Evolutionary conservation across 1,140 invertebrate species (phyloP).

Genomic region (Grapholita molesta): DNA sequence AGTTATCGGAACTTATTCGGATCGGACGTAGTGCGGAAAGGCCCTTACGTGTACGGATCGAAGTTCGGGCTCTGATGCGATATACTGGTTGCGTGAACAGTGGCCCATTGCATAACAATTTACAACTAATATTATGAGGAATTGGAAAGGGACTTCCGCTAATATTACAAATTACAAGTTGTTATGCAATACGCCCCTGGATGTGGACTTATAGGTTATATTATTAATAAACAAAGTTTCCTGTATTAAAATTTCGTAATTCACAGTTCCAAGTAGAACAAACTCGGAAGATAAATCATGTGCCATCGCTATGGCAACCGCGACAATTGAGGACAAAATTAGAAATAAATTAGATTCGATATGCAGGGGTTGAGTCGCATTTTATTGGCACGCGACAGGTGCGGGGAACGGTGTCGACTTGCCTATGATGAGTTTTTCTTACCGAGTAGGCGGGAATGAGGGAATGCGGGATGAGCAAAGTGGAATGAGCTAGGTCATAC

Average conservation of each 20-base stretch:
- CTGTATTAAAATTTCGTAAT: neutral
- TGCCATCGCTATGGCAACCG: conserved; percentile 34
- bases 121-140: too few species aligned
- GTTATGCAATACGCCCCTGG: too few species aligned
- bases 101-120: too few species aligned
- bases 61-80: too few species aligned
- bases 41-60: too few species aligned
- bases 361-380: conserved; percentile 37
- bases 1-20: too few species aligned
- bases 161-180: too few species aligned
- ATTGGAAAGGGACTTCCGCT: too few species aligned
- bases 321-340: conserved; percentile 51
- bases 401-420: conserved; percentile 49
- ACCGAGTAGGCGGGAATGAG: conserved; percentile 21
- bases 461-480: neutral
- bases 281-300: conserved; percentile 42
- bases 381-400: conserved; percentile 54
- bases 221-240: too few species aligned
- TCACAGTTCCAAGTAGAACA: neutral
- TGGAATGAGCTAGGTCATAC: neutral
- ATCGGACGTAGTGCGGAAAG: too few species aligned
- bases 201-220: too few species aligned
- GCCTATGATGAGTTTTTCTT: conserved; percentile 30
- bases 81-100: too few species aligned
- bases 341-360: conserved; percentile 62